Evolutionary conservation across 2,888 invertebrate genomes (phyloP), one percentile per base, ranked within the genome.

Genomic region (Rhagophthalmus giganteus): DNA sequence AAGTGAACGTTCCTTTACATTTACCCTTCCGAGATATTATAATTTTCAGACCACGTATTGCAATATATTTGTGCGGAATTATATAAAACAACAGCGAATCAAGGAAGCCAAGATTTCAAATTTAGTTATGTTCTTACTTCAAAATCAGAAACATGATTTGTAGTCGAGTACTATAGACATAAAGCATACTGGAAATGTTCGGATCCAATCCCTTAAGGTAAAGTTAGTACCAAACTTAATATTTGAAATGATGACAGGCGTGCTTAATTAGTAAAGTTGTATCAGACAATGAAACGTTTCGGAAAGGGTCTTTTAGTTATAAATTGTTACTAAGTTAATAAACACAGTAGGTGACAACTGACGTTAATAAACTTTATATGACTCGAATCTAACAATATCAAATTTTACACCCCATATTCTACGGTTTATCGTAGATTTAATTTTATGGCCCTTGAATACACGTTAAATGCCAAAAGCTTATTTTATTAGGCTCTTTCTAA

Each of bases 311-410:
- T 39, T 33, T 25, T 10, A 28, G 39, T 47, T 47, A 47, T 39
- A 47, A 47, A 47, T 47, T 47, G 34, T 39, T 47, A 38, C 30
- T 42, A 50, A 50, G 50, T 44, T 38, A 44, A 50, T 44, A 50
- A 35, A 44, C 50, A 42, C 35, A 33, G 38, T 32, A 50, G 50
- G 50, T 50, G 50, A 42, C 38, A 50, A 44, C 33, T 47, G 47
- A 47, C 47, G 40, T 33, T 47, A 47, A 47, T 47, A 47, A 39
- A 47, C 27, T 33, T 47, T 47, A 39, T 39, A 33, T 20, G 15
- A 7, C 11, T 34, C 20, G 24, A 34, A 12, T 32, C 13, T 24
- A 25, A 25, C 11, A 15, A 16, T 35, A 44, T 28, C 34, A 32
- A 32, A 32, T 41, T 25, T 31, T 28, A 27, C 11, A 10, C 4